Evolutionary conservation across 2,113 vertebrate genomes (phyloP).

Genomic region (Myiagra hebetior): DNA sequence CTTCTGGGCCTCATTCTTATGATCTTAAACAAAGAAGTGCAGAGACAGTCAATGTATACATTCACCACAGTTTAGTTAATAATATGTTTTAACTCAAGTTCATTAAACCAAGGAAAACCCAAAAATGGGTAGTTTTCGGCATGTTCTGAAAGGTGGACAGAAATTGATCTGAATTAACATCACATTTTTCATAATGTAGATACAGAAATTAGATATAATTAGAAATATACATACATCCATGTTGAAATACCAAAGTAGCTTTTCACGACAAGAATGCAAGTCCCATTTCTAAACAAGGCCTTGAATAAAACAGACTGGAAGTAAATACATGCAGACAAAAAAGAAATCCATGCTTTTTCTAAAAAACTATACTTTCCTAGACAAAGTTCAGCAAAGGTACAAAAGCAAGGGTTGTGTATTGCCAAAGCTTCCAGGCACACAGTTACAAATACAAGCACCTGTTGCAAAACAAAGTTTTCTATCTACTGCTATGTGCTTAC

Average conservation of each 20-base stretch:
- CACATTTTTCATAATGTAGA: neutral
- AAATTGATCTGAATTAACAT: neutral
- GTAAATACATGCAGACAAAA: neutral
- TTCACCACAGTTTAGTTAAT: neutral
- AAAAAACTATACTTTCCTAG: neutral
- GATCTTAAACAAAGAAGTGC: neutral
- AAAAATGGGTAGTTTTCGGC: neutral
- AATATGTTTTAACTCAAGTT: neutral
- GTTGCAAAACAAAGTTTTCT: neutral
- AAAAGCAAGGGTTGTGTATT: neutral
- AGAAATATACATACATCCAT: neutral
- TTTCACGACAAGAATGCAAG: neutral
- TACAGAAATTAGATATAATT: neutral
- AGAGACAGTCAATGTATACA: neutral
- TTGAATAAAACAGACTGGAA: neutral
- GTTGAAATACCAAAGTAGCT: neutral
- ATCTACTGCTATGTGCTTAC: neutral
- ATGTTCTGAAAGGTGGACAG: neutral
- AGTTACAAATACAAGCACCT: neutral
- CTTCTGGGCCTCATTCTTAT: neutral
- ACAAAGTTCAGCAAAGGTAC: neutral
- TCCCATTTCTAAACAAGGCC: neutral
- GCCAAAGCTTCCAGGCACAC: neutral
- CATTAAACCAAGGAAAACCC: neutral
- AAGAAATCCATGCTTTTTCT: neutral